Percentiles rank a stretch among this genome's conserved stretches.
Conservation (phyloP, 2,113 vertebrate genomes). For the Ictalurus furcatus region DNA sequence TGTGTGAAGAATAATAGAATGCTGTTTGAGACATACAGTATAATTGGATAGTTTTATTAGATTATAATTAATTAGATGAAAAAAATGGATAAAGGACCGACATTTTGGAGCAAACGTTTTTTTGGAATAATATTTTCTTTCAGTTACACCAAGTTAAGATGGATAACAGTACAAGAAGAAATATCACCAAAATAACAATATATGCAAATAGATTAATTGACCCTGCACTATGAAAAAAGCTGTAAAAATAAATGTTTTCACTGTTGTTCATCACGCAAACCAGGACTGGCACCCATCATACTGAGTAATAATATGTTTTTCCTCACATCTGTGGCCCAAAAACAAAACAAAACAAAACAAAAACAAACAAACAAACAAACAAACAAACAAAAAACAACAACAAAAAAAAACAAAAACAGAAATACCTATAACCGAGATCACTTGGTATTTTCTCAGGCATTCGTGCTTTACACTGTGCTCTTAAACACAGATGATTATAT, state of each 20-base stretch:
- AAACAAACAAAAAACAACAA: no score
- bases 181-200: conserved; percentile 21
- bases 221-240: background rate
- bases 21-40: background rate
- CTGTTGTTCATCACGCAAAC: background rate
- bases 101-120: background rate
- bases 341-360: no score
- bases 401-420: no score
- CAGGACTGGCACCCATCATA: background rate
- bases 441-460: background rate
- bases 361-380: no score
- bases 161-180: background rate
- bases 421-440: no score
- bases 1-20: background rate
- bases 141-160: background rate
- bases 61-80: background rate
- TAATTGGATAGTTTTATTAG: background rate
- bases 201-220: background rate
- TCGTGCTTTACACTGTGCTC: conserved; percentile 23
- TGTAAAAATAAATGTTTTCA: background rate
- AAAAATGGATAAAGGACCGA: background rate
- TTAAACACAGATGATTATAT: conserved; percentile 40
- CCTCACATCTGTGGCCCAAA: no score
- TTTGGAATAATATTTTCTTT: background rate
- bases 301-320: no score